phyloP scores from a whole-genome alignment of 2,888 invertebrate genomes.

The Prosopocoilus inquinatus region DNA sequence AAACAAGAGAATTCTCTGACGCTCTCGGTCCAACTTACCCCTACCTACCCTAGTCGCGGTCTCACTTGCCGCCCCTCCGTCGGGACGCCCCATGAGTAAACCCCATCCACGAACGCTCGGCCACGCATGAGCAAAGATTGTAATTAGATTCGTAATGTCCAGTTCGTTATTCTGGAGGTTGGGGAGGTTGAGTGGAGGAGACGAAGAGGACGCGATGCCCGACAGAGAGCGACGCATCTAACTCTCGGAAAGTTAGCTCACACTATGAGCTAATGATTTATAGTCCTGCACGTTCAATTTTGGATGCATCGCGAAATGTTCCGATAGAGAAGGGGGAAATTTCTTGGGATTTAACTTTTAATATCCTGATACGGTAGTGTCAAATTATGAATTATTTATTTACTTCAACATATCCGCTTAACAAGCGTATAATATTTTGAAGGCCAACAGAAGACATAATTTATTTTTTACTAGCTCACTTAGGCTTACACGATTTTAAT shows the following conservation, averaged over 20 bases:
- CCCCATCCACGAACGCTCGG: slow-evolving; percentile 42
- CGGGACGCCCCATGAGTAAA: slow-evolving; percentile 43
- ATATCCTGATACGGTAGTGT: no score
- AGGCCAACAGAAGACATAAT: no score
- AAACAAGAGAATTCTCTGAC: slow-evolving; percentile 28
- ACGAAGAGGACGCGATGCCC: slow-evolving; percentile 27
- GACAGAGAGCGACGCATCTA: not conserved
- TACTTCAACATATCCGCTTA: no score
- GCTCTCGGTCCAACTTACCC: slow-evolving; percentile 38
- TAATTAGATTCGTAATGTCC: slow-evolving; percentile 57
- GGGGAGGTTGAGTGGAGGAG: slow-evolving; percentile 30
- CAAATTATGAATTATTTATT: no score
- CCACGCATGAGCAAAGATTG: slow-evolving; percentile 55
- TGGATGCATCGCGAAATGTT: slow-evolving; percentile 1
- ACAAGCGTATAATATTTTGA: no score
- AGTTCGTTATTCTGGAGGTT: slow-evolving; percentile 49
- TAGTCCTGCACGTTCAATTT: not conserved
- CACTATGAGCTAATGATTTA: not conserved
- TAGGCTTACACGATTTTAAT: no score
- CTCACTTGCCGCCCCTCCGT: slow-evolving; percentile 39
- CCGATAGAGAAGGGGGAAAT: no score
- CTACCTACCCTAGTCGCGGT: slow-evolving; percentile 46
- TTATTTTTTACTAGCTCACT: no score
- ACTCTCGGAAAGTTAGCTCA: not conserved
- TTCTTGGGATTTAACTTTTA: no score